Conservation (phyloP, 2,888 invertebrate species). For the Agelastica alni region DNA sequence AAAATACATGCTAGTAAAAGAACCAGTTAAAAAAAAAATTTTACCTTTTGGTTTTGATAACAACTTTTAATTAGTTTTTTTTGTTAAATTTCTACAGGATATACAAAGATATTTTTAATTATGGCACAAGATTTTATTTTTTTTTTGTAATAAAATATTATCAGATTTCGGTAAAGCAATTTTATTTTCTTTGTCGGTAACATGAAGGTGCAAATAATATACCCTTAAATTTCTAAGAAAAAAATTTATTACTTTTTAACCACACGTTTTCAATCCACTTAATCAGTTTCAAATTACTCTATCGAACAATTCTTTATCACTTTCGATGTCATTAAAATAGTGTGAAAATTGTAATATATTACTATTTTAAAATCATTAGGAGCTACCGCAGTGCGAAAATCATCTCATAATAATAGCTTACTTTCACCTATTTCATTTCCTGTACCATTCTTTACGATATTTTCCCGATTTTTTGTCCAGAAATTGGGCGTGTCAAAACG, state of each 20-base stretch:
- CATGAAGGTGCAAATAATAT: too few relatives aligned
- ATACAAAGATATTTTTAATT: too few relatives aligned
- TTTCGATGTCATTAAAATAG: background rate
- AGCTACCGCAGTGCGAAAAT: background rate
- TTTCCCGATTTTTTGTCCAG: constrained; percentile 7
- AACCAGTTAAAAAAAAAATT: too few relatives aligned
- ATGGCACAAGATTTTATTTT: too few relatives aligned
- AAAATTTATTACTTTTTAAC: constrained; percentile 17
- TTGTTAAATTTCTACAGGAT: too few relatives aligned
- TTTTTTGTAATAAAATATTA: too few relatives aligned
- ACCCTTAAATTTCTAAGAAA: too few relatives aligned
- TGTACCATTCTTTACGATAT: constrained; percentile 12
- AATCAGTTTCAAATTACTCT: constrained; percentile 14
- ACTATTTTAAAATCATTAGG: constrained; percentile 5
- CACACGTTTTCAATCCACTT: constrained; percentile 7
- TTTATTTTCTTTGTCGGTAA: too few relatives aligned
- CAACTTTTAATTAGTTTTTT: too few relatives aligned
- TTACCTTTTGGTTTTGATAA: too few relatives aligned
- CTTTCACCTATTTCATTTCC: constrained; percentile 7
- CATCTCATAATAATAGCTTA: constrained; percentile 15
- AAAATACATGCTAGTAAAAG: too few relatives aligned
- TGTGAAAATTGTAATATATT: constrained; percentile 9
- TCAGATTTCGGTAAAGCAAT: too few relatives aligned
- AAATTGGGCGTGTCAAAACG: constrained; percentile 21
- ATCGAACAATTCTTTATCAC: constrained; percentile 5